Percentiles rank a stretch among this genome's conserved stretches.
phyloP scores from a whole-genome alignment of 1,140 invertebrate genomes.

The Drosophila mauritiana region DNA sequence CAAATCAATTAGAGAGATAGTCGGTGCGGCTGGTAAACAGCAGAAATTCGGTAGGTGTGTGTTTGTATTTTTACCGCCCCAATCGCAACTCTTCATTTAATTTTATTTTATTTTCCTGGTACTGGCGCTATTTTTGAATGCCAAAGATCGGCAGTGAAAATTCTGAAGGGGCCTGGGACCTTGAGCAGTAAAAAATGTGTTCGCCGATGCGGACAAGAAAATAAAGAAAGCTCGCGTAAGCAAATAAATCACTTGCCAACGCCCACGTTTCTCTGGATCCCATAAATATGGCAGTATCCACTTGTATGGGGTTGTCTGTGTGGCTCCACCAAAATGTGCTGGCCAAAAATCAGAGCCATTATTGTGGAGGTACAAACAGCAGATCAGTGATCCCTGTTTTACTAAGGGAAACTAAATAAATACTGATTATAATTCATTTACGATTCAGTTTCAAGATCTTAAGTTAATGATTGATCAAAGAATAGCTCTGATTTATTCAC shows the following conservation, averaged over 20 bases:
- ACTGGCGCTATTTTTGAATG: constrained; percentile 73
- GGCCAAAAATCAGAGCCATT: not conserved
- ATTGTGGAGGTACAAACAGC: not conserved
- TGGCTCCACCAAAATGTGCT: constrained; percentile 1
- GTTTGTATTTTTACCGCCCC: not conserved
- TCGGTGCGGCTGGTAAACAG: constrained; percentile 60
- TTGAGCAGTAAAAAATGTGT: constrained; percentile 51
- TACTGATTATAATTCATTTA: too few species aligned
- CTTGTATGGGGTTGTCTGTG: not conserved
- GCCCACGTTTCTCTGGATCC: constrained; percentile 48
- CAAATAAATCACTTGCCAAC: constrained; percentile 66
- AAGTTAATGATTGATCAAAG: too few species aligned
- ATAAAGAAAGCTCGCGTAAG: constrained; percentile 58
- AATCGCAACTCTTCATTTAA: not conserved
- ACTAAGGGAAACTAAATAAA: too few species aligned
- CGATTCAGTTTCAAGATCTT: not conserved
- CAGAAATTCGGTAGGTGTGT: constrained; percentile 14
- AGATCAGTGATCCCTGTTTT: constrained; percentile 1
- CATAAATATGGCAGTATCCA: constrained; percentile 35
- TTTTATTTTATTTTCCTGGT: not conserved
- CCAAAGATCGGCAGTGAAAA: constrained; percentile 76
- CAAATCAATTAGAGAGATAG: constrained; percentile 66
- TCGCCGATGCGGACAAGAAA: constrained; percentile 25
- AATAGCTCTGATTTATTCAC: too few species aligned
- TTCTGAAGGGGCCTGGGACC: constrained; percentile 49